Base-by-base conservation (phyloP, 2,113 vertebrate genomes). In the Zosterops borbonicus region DNA sequence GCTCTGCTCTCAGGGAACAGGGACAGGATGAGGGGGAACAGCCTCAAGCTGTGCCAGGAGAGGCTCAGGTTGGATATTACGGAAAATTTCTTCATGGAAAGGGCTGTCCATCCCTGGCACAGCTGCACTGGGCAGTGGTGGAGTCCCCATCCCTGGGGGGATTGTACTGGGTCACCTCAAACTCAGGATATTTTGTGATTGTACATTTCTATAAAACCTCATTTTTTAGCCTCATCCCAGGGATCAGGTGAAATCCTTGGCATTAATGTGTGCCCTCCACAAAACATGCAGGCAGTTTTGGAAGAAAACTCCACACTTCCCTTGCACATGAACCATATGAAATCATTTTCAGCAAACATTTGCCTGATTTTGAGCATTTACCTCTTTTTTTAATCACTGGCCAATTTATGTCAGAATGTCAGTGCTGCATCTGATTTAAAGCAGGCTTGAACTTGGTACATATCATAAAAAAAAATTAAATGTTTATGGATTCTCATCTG, bases 241-340 rank as follows among this genome's bases (percentile, higher is more conserved):
- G 62, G 63, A 27, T 33, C 53, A 41, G 82, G 9, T 37, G 55
- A 55, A 56, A 69, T 49, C 49, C 3, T n/a, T 22, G 50, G 18
- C 75, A 12, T 47, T 64, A 5, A 14, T 8, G 4, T 12, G 39
- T n/a, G 37, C 50, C 65, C 39, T 41, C 2, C 9, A 31, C 41
- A 8, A n/a, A 15, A 6, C 35, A 5, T 8, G 44, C 9, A 9
- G 42, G 12, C 20, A 7, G 1, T 21, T 81, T 49, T 55, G 8
- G 4, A 37, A 19, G 46, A 53, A 67, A 89, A 37, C 7, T 14
- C 42, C n/a, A 7, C 23, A 1, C 14, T 58, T 67, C 28, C 63
- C 12, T 67, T 59, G n/a, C 1, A 1, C 35, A 4, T 4, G 25
- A 55, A 18, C 53, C 6, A 1, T 23, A 17, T 23, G 25, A n/a